Evolutionary conservation across 2,797 vertebrate species (phyloP).

Genomic region (Bufotes viridis): DNA sequence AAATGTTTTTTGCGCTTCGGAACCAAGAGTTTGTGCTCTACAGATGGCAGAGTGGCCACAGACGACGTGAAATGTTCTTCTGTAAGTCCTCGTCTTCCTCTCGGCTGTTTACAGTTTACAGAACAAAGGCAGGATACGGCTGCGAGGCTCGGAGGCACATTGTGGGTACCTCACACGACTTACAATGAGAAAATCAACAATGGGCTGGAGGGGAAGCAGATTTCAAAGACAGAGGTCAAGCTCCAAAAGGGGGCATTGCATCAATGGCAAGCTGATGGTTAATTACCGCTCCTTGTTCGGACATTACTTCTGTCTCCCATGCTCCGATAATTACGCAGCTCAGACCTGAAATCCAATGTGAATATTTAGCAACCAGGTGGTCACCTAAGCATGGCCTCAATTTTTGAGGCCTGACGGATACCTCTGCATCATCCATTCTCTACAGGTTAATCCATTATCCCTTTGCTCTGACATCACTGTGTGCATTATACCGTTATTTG

Average conservation of each 20-base stretch:
- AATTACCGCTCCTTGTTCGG: neutral
- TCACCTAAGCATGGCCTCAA: constrained; percentile 1
- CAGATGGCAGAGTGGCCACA: neutral
- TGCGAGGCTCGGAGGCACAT: constrained; percentile 15
- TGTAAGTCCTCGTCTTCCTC: neutral
- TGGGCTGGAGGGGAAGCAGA: constrained; percentile 13
- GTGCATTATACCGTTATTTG: too few relatives aligned
- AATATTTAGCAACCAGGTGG: constrained; percentile 28
- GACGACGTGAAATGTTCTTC: neutral
- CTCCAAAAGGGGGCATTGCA: neutral
- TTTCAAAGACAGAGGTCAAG: constrained; percentile 7
- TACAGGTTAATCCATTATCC: too few relatives aligned
- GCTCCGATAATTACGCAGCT: neutral
- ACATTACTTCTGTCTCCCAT: neutral
- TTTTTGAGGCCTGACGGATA: neutral
- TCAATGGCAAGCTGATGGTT: neutral
- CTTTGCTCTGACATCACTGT: too few relatives aligned
- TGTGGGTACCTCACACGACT: constrained; percentile 11
- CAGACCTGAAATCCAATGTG: neutral
- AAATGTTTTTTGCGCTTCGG: neutral
- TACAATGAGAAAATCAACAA: constrained; percentile 45
- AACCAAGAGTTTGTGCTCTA: neutral
- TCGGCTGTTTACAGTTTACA: neutral
- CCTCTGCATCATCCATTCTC: too few relatives aligned
- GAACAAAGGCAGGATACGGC: constrained; percentile 41